Evolutionary conservation across 2,797 vertebrate species (phyloP).

Genomic region (Cirrhinus molitorella): DNA sequence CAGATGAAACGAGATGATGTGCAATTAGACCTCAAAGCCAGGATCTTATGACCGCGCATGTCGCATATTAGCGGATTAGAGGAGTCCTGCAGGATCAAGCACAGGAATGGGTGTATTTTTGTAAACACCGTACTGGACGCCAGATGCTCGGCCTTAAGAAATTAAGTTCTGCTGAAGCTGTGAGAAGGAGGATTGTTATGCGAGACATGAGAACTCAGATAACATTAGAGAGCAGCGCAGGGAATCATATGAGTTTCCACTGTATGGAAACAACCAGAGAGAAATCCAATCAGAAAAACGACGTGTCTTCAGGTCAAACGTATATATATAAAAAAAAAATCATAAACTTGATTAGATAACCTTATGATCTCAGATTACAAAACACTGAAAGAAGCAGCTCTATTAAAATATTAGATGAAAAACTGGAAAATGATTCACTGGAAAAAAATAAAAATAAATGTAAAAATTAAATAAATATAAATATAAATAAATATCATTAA

Average conservation of each 20-base stretch:
- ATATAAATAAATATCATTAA: too few relatives aligned
- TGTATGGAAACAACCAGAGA: neutral
- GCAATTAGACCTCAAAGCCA: constrained; percentile 1
- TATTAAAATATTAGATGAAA: neutral
- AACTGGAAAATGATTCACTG: neutral
- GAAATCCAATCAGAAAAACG: neutral
- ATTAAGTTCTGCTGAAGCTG: neutral
- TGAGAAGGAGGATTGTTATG: constrained; percentile 5
- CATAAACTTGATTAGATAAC: neutral
- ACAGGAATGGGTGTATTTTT: neutral
- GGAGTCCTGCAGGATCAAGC: neutral
- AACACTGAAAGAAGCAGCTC: neutral
- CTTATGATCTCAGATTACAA: neutral
- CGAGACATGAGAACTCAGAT: neutral
- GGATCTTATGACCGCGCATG: constrained; percentile 40
- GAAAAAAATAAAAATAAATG: neutral
- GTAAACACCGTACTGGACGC: constrained; percentile 10
- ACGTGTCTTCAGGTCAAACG: neutral
- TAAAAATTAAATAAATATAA: neutral
- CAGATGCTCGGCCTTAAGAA: neutral
- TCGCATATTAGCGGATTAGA: constrained; percentile 20
- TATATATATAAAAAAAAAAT: too few relatives aligned
- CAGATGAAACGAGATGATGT: constrained; percentile 16
- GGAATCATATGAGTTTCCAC: constrained; percentile 3
- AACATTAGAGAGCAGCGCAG: neutral